Evolutionary conservation across 2,113 vertebrate genomes (phyloP), one percentile per base, ranked within the genome.

Genomic region (Fulmarus glacialis): DNA sequence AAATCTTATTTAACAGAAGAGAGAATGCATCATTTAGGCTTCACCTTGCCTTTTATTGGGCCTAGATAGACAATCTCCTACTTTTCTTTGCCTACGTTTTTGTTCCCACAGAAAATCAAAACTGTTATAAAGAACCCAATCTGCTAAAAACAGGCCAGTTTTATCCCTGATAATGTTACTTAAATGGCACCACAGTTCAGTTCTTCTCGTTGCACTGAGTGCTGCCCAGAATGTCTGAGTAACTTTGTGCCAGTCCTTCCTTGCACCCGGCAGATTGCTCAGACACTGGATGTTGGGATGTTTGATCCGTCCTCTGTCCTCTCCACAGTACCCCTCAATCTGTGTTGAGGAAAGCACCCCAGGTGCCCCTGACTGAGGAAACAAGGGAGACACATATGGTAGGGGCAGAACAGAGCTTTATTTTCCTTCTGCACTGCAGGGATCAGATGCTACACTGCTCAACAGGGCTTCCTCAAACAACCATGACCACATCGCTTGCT

Each of bases 301-400:
- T 34, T 59, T 85, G 32, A 9, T 40, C 18, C 2, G 1, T 10
- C 4, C 29, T 82, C 62, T n/a, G 47, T 47, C 12, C 3, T 79
- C 23, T 72, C 18, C 26, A 6, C 0, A 0, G 8, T 62, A 21
- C 34, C 30, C 16, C 67, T 82, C n/a, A 50, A 2, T 7, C 34
- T 58, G 5, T 45, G 47, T 23, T 14, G 40, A 56, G 19, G 30
- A 60, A 86, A 34, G 23, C 12, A 48, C 3, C 12, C 17, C 15
- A 36, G 9, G 17, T 34, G 14, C 5, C 42, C 11, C 30, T 63
- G 82, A 19, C 17, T 47, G 45, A 60, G 21, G 36, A 84, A 62
- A 62, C 7, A 63, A 64, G 36, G 27, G 34, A 71, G 56, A 38
- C 15, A 8, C 3, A 12, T 2, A 3, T 2, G 4, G 36, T 8